Percentiles rank a stretch among this genome's conserved stretches.
Evolutionary conservation across 2,113 vertebrate genomes (phyloP).

Genomic region (Gobius niger): DNA sequence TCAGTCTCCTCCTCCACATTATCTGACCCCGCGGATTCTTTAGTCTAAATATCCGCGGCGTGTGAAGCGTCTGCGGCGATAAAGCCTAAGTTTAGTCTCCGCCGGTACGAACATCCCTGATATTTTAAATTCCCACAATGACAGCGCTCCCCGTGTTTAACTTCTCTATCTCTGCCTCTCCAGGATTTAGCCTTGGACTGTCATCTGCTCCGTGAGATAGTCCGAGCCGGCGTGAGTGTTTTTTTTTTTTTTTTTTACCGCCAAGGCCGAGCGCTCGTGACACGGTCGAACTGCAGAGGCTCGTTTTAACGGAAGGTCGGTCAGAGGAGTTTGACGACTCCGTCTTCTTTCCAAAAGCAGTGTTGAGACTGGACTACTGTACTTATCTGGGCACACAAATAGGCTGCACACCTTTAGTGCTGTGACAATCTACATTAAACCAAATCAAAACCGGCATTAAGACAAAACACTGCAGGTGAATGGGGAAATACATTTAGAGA

Average conservation of each 20-base stretch:
- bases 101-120: slow-evolving; percentile 51
- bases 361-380: too few species aligned
- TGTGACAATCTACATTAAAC: too few species aligned
- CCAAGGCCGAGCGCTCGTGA: slow-evolving; percentile 57
- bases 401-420: too few species aligned
- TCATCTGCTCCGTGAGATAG: slow-evolving; percentile 73
- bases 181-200: slow-evolving; percentile 67
- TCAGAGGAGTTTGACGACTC: slow-evolving; percentile 20
- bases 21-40: slow-evolving; percentile 33
- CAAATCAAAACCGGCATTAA: too few species aligned
- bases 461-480: too few species aligned
- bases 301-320: slow-evolving; percentile 28
- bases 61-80: slow-evolving; percentile 45
- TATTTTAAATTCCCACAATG: slow-evolving; percentile 61
- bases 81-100: slow-evolving; percentile 57
- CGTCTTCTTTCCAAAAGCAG: too few species aligned
- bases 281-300: slow-evolving; percentile 39
- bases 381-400: too few species aligned
- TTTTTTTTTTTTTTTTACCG: slow-evolving; percentile 69
- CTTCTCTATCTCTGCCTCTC: slow-evolving; percentile 59
- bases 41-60: neutral
- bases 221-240: slow-evolving; percentile 70
- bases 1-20: slow-evolving; percentile 45
- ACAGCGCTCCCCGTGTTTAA: slow-evolving; percentile 37
- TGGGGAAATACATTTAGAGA: too few species aligned